These are phyloP conservation scores for Gallinago stenura DNA, from an alignment of 2,797 vertebrate genomes.

Conservation along the genomic window DNA sequence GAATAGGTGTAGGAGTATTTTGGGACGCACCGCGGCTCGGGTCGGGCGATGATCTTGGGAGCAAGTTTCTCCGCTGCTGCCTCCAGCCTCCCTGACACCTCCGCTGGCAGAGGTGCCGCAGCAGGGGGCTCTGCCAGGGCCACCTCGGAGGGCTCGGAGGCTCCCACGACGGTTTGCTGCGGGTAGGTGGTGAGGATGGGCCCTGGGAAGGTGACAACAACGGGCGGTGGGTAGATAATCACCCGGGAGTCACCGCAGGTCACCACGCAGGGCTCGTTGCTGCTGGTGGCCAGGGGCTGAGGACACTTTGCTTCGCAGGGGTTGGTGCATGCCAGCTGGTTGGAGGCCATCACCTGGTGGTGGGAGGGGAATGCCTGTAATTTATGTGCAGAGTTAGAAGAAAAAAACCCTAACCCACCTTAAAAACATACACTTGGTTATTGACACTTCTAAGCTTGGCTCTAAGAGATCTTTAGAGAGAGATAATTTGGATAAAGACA, in stretches of 20 bases:
- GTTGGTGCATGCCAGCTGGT: slow-evolving; percentile 12
- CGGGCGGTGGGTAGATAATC: slow-evolving; percentile 36
- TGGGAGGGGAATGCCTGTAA: neutral
- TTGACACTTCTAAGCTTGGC: fast-evolving
- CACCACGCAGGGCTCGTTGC: slow-evolving; percentile 49
- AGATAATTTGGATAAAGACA: no score
- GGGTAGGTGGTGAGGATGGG: slow-evolving; percentile 65
- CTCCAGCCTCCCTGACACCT: neutral
- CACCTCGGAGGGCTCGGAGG: neutral
- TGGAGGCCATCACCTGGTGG: neutral
- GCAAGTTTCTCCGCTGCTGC: neutral
- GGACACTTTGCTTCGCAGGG: slow-evolving; percentile 45
- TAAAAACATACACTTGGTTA: neutral
- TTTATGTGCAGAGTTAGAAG: neutral
- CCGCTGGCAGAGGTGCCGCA: neutral
- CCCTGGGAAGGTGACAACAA: slow-evolving; percentile 53
- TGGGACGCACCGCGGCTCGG: neutral
- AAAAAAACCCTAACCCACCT: no score
- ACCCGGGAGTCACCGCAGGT: slow-evolving; percentile 44
- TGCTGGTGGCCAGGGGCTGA: slow-evolving; percentile 40
- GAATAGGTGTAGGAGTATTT: slow-evolving; percentile 64
- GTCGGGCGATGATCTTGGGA: neutral
- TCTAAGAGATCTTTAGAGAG: neutral
- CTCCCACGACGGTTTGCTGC: slow-evolving; percentile 38
- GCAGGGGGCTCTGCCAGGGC: neutral